These are phyloP conservation scores for Lacerta agilis DNA, from an alignment of 2,797 vertebrate species.

Conservation along the genomic window DNA sequence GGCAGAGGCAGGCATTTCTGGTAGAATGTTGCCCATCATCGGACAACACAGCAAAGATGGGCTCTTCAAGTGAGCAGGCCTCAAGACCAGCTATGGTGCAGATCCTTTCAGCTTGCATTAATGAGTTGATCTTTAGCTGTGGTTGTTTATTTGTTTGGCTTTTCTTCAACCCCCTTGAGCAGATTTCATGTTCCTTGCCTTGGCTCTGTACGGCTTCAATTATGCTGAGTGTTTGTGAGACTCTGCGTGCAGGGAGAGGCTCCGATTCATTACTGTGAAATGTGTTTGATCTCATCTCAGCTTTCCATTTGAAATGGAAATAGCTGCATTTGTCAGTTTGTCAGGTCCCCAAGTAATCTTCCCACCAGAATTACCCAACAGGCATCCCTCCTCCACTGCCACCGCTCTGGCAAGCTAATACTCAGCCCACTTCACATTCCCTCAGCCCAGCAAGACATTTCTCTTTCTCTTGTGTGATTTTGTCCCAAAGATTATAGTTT, in stretches of 20 bases:
- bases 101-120: constrained; percentile 28
- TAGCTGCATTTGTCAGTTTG: constrained; percentile 72
- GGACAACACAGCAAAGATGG: not conserved
- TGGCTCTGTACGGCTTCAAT: constrained; percentile 62
- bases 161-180: constrained; percentile 34
- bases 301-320: constrained; percentile 77
- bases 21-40: not conserved
- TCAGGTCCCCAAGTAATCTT: constrained; percentile 68
- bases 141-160: constrained; percentile 59
- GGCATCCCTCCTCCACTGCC: constrained; percentile 39
- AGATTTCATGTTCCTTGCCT: constrained; percentile 56
- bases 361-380: constrained; percentile 49
- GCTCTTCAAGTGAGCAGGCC: constrained; percentile 21
- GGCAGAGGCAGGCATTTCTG: not conserved
- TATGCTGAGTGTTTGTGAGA: constrained; percentile 54
- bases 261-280: constrained; percentile 64
- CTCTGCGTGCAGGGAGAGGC: constrained; percentile 50
- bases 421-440: constrained; percentile 28
- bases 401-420: constrained; percentile 42
- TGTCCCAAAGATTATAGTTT: constrained; percentile 43
- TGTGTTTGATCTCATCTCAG: constrained; percentile 69
- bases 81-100: not conserved
- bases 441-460: not conserved
- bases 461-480: constrained; percentile 43
- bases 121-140: constrained; percentile 8